A percentile compares a stretch with the other conserved stretches of the same genome.
These are phyloP conservation scores for Apotomis betuletana DNA, from an alignment of 2,888 invertebrate genomes.

Conservation along the genomic window DNA sequence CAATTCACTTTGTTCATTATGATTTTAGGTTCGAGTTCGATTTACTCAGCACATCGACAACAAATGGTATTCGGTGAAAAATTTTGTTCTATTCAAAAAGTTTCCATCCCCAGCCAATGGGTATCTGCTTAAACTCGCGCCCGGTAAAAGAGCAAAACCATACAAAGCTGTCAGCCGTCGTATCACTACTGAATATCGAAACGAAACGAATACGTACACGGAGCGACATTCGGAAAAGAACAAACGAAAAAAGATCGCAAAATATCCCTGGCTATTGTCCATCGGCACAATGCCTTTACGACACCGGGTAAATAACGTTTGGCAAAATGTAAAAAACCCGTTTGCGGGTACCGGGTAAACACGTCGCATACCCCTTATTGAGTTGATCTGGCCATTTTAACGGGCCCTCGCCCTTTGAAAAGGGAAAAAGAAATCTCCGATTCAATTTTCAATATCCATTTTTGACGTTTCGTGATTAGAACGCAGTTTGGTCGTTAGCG, in stretches of 20 bases:
- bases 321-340: conserved; percentile 79
- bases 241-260: conserved; percentile 61
- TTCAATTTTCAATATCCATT: conserved; percentile 83
- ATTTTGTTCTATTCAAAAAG: conserved; percentile 32
- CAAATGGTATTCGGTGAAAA: conserved; percentile 5
- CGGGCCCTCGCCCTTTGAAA: conserved; percentile 74
- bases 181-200: conserved; percentile 65
- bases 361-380: conserved; percentile 79
- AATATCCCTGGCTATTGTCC: conserved; percentile 74
- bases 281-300: conserved; percentile 79
- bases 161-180: conserved; percentile 50
- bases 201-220: conserved; percentile 59
- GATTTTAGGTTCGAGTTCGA: neutral
- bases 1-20: neutral
- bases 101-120: conserved; percentile 26
- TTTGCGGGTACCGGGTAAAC: conserved; percentile 82
- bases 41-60: conserved; percentile 1
- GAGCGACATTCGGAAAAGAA: conserved; percentile 56
- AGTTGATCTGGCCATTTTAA: conserved; percentile 82
- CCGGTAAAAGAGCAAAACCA: conserved; percentile 47
- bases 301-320: conserved; percentile 81
- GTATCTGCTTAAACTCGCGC: conserved; percentile 38
- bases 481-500: conserved; percentile 81
- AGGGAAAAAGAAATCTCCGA: conserved; percentile 69
- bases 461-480: conserved; percentile 83